Percentiles rank a stretch among this genome's conserved stretches.
These are phyloP conservation scores for Cisticola juncidis DNA, from an alignment of 2,113 vertebrate genomes.

Conservation along the genomic window DNA sequence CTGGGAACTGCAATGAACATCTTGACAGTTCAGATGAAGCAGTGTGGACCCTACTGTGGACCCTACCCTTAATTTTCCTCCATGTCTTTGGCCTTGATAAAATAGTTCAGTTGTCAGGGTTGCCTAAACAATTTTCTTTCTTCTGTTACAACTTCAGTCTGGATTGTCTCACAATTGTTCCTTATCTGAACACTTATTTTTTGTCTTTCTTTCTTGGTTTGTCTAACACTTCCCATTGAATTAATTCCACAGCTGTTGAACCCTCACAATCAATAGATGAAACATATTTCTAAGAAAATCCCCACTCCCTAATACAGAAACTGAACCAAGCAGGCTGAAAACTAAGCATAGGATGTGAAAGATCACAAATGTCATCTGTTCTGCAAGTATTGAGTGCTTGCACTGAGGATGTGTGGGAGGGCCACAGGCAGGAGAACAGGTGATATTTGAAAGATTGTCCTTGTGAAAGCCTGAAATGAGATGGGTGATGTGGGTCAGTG, in stretches of 20 bases:
- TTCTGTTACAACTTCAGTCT: neutral
- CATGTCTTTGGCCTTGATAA: neutral
- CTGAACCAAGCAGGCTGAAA: neutral
- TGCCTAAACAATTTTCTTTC: neutral
- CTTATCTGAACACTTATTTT: neutral
- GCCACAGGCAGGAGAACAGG: neutral
- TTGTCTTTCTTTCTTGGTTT: neutral
- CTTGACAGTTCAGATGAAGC: neutral
- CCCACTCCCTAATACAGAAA: neutral
- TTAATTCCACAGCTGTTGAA: neutral
- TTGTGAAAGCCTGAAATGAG: neutral
- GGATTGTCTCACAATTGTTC: neutral
- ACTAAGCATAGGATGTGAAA: neutral
- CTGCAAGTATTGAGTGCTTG: neutral
- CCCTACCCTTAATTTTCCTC: neutral
- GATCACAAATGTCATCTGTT: neutral
- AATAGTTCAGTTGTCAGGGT: neutral
- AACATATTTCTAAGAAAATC: neutral
- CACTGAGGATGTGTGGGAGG: neutral
- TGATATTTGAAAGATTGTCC: neutral
- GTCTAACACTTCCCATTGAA: neutral
- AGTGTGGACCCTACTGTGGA: too few species aligned
- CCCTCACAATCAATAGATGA: neutral
- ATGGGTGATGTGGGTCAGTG: accelerated
- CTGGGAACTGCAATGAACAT: neutral